Base-by-base conservation (phyloP, 2,888 invertebrate species). In the Drosophila mercatorum region DNA sequence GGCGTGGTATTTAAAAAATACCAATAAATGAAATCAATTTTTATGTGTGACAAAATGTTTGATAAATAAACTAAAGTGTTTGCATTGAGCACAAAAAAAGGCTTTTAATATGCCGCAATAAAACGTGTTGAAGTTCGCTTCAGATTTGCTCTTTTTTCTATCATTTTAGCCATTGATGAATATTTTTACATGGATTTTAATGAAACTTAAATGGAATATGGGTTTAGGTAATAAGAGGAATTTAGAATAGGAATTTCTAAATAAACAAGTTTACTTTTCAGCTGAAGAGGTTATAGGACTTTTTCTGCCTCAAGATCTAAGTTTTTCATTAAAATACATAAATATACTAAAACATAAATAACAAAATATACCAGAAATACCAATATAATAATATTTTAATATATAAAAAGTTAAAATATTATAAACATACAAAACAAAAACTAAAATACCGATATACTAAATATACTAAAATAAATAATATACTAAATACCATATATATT, bases 1-100 rank as follows among this genome's bases (percentile, higher is more conserved):
- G 26, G 26, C 49, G 17, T 28, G 6, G 31, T 55, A 41, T 41
- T 55, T 55, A 55, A 55, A 55, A 55, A 41, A 38, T 52, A 28
- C 52, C 17, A 12, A 61, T 71, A 68, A 60, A 63, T 70, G 55
- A 70, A 79, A 78, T 80, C 69, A 72, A 67, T 77, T 72, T 72
- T 79, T 63, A 69, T 78, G 66, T 56, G 22, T 62, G 56, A 74
- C 60, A 56, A 68, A 74, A 47, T 68, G 51, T 28, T 47, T n/a
- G 7, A 36, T 36, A 68, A 73, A 65, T 56, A 67, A 67, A 61
- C 69, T 53, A 68, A 76, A 78, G 62, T 38, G 43, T 14, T 58
- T 58, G 17, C 36, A 62, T 53, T 49, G 12, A 61, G 31, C 22
- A 22, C 22, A 43, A 49, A 57, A 64, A 65, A 41, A 41, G 44